These are phyloP conservation scores for Ectobius pallidus DNA, from an alignment of 2,888 invertebrate genomes.

Conservation along the genomic window DNA sequence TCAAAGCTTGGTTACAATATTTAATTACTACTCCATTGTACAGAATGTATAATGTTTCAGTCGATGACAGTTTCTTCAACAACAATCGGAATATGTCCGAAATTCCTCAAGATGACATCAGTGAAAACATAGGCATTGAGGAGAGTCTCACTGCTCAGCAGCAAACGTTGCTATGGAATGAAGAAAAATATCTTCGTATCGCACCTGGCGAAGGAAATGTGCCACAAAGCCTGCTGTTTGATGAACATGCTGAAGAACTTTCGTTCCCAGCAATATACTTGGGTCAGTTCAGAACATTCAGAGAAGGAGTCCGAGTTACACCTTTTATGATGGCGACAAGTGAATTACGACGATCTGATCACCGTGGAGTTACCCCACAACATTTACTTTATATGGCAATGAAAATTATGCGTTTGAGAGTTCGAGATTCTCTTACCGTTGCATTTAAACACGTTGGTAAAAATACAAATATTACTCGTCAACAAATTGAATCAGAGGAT, in stretches of 20 bases:
- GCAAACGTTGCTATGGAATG: constrained; percentile 44
- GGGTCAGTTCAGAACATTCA: constrained; percentile 50
- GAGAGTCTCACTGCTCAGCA: constrained; percentile 49
- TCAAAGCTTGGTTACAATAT: background rate
- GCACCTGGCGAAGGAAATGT: constrained; percentile 45
- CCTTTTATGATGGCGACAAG: constrained; percentile 52
- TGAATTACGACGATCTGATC: constrained; percentile 52
- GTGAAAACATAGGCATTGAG: constrained; percentile 41
- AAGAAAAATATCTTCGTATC: constrained; percentile 43
- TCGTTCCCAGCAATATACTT: constrained; percentile 54
- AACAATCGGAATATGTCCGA: constrained; percentile 35
- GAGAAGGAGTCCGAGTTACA: constrained; percentile 49
- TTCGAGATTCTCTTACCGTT: constrained; percentile 42
- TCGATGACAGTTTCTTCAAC: constrained; percentile 41
- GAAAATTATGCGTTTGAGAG: constrained; percentile 51
- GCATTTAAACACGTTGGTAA: constrained; percentile 48
- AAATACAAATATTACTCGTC: constrained; percentile 48
- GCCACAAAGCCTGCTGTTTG: constrained; percentile 50
- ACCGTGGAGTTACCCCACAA: constrained; percentile 51
- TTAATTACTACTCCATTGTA: background rate
- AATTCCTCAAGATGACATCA: constrained; percentile 40
- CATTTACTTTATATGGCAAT: constrained; percentile 53
- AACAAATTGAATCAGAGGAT: too few species aligned
- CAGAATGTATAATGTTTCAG: background rate
- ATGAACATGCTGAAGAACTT: constrained; percentile 53